Conservation (phyloP, 2,888 invertebrate genomes). For the Enoplolaimus lenunculus region DNA sequence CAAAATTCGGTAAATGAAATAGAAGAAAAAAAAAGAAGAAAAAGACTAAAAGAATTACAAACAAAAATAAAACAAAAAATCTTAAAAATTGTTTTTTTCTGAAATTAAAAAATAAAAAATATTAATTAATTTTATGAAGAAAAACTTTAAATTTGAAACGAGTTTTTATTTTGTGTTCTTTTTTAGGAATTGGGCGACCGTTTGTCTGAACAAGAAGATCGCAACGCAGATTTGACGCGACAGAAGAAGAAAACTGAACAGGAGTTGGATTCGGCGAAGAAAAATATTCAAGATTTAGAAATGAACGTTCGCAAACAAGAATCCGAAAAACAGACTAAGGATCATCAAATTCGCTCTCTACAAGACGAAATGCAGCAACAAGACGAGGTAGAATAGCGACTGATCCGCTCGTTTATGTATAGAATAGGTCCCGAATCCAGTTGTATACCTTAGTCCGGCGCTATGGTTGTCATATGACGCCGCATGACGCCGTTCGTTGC, state of each 20-base stretch:
- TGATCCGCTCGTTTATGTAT: constrained; percentile 85
- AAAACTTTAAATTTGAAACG: no score
- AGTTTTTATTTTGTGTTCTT: no score
- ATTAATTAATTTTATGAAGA: neutral
- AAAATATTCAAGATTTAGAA: constrained; percentile 35
- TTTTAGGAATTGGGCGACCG: constrained; percentile 31
- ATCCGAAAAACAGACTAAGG: constrained; percentile 34
- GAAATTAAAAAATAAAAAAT: neutral
- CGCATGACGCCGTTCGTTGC: no score
- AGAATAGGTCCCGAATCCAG: constrained; percentile 97
- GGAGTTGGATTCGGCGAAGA: constrained; percentile 64
- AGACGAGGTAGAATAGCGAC: constrained; percentile 70
- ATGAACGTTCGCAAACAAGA: constrained; percentile 37
- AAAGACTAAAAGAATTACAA: no score
- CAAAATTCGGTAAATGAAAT: constrained; percentile 68
- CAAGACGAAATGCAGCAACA: constrained; percentile 98
- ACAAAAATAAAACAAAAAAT: neutral
- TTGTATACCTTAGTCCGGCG: no score
- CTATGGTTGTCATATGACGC: no score
- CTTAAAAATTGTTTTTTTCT: neutral
- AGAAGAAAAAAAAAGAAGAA: no score
- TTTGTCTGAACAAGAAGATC: constrained; percentile 35
- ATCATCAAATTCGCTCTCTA: constrained; percentile 25
- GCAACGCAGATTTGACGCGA: constrained; percentile 34
- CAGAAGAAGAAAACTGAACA: constrained; percentile 60